Conservation (phyloP, 2,113 vertebrate genomes). For the Grallaria varia region DNA sequence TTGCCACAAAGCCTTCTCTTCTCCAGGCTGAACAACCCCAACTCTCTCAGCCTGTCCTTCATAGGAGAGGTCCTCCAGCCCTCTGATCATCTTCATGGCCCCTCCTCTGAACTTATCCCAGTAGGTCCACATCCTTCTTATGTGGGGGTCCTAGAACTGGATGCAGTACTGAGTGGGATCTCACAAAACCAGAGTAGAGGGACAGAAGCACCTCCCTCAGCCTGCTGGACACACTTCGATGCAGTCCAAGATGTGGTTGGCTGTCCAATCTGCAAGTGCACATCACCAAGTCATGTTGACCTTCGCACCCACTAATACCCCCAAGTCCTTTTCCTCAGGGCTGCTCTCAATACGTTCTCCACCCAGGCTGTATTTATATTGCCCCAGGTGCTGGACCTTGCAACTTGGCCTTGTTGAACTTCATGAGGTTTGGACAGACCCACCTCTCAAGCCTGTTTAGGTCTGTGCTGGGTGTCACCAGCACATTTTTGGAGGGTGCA, state of each 20-base stretch:
- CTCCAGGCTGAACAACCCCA: background rate
- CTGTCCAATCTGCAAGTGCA: background rate
- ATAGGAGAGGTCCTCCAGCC: background rate
- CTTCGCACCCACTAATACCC: background rate
- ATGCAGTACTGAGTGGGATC: background rate
- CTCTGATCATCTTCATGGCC: background rate
- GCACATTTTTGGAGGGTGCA: background rate
- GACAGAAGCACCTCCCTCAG: background rate
- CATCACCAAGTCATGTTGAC: background rate
- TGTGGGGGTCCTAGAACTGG: background rate
- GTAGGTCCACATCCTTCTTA: background rate
- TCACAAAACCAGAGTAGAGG: background rate
- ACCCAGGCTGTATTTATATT: background rate
- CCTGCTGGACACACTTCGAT: background rate
- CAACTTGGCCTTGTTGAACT: background rate
- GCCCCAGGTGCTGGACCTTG: background rate
- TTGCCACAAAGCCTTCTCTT: background rate
- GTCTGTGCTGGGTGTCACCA: background rate
- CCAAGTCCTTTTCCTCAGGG: background rate
- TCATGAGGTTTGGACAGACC: background rate
- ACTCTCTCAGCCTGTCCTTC: background rate
- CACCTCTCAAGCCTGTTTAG: background rate
- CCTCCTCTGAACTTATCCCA: background rate
- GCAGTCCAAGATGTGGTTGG: background rate
- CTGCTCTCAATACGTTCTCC: background rate